Percentiles rank a stretch among this genome's conserved stretches.
These are phyloP conservation scores for Sternotherus odoratus DNA, from an alignment of 2,797 vertebrate species.

Conservation along the genomic window DNA sequence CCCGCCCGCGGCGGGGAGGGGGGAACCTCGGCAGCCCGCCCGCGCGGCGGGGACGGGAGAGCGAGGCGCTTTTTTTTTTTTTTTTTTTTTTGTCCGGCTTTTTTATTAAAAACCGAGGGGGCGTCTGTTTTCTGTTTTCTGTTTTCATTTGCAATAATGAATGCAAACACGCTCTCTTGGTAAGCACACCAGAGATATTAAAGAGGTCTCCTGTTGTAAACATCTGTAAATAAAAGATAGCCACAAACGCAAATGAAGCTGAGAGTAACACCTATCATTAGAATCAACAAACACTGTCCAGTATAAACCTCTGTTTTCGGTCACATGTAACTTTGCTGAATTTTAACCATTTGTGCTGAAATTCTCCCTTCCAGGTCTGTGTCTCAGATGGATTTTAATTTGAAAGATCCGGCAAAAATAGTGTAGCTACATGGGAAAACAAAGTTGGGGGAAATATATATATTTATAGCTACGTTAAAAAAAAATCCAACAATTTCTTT, in stretches of 20 bases:
- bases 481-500: background rate
- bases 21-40: no score
- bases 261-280: background rate
- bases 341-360: background rate
- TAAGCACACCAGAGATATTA: rapidly evolving
- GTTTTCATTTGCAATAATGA: background rate
- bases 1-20: no score
- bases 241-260: background rate
- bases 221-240: background rate
- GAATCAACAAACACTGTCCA: background rate
- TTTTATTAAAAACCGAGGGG: no score
- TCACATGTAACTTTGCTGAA: background rate
- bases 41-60: no score
- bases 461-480: background rate
- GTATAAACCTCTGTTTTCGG: background rate
- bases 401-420: background rate
- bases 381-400: background rate
- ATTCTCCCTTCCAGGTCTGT: background rate
- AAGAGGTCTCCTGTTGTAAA: background rate
- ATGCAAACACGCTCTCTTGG: rapidly evolving
- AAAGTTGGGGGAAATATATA: background rate
- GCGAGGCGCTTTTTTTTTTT: no score
- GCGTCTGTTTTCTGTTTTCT: background rate
- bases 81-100: no score
- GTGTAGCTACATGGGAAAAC: background rate